Conservation (phyloP, 2,888 invertebrate genomes). For the Esperia sulphurella region DNA sequence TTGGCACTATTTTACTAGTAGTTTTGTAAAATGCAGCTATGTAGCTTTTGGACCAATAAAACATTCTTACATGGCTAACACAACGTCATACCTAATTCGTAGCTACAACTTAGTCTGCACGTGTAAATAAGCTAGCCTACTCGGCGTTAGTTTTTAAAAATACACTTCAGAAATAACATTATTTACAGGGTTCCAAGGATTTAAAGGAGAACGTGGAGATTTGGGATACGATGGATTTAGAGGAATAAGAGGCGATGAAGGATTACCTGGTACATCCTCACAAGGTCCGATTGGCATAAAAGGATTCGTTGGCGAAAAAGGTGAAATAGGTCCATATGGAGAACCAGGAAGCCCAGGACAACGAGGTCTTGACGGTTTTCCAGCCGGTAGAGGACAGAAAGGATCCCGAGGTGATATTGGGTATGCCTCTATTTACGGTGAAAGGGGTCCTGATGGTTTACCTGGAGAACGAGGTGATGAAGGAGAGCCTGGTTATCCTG, state of each 20-base stretch:
- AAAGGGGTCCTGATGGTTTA: constrained; percentile 56
- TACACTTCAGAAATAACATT: neutral
- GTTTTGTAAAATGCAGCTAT: no score
- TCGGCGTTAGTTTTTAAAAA: no score
- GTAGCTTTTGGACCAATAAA: no score
- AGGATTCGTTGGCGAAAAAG: constrained; percentile 83
- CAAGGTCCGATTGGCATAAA: constrained; percentile 77
- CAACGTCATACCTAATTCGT: no score
- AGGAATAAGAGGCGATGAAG: constrained; percentile 53
- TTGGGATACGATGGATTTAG: constrained; percentile 51
- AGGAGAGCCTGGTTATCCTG: constrained; percentile 80
- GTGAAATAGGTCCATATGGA: constrained; percentile 82
- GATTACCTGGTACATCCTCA: constrained; percentile 53
- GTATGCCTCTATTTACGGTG: constrained; percentile 58
- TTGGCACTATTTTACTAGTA: no score
- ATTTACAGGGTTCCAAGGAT: constrained; percentile 30
- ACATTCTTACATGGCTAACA: no score
- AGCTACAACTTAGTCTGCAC: no score
- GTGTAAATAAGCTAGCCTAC: no score
- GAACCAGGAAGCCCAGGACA: constrained; percentile 68
- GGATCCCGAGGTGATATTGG: constrained; percentile 74
- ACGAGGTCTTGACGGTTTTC: constrained; percentile 81
- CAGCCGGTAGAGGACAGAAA: constrained; percentile 79
- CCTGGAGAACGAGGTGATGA: constrained; percentile 70
- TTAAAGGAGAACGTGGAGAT: constrained; percentile 56